Evolutionary conservation across 2,113 vertebrate species (phyloP).

Genomic region (Ia io): DNA sequence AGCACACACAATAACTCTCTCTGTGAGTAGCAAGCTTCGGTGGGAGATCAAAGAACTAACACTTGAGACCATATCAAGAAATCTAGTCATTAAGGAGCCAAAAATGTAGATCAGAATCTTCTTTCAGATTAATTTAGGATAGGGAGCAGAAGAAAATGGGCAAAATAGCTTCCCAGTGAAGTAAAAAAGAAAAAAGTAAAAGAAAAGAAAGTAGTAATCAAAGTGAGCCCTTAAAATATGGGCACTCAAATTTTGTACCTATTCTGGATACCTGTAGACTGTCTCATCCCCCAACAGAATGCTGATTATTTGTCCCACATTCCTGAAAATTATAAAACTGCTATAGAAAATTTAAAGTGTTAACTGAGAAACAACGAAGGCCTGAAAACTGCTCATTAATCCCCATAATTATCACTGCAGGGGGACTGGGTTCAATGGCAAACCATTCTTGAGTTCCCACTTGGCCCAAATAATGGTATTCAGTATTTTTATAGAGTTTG

Average conservation of each 20-base stretch:
- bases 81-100: constrained; percentile 59
- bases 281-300: background rate
- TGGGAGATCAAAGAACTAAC: constrained; percentile 63
- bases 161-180: constrained; percentile 20
- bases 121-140: constrained; percentile 56
- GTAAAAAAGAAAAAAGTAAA: background rate
- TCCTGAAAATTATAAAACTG: background rate
- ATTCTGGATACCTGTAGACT: background rate
- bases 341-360: background rate
- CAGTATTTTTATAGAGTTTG: background rate
- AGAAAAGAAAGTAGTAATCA: background rate
- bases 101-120: constrained; percentile 66
- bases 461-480: background rate
- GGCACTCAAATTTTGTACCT: background rate
- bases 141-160: constrained; percentile 34
- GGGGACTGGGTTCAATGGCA: background rate
- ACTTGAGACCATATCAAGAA: constrained; percentile 46
- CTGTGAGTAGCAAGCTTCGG: constrained; percentile 47
- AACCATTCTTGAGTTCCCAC: background rate
- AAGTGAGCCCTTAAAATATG: background rate
- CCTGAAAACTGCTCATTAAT: background rate
- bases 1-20: constrained; percentile 42
- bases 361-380: background rate
- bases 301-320: background rate
- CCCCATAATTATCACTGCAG: background rate